Percentiles rank a stretch among this genome's conserved stretches.
Conservation (phyloP, 2,888 invertebrate genomes). For the Atherix ibis region DNA sequence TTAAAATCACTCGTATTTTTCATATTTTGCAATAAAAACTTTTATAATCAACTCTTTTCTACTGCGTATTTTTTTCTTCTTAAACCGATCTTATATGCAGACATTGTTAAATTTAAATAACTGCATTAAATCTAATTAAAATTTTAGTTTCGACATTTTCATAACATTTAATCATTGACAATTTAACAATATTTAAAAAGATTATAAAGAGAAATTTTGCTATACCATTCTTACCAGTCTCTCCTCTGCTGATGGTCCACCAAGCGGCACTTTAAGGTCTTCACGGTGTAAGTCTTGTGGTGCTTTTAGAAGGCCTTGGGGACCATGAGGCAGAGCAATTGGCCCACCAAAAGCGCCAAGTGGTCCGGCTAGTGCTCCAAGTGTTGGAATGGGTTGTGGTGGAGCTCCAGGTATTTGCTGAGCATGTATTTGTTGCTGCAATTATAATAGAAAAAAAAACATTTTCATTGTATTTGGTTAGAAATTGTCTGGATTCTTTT, state of each 20-base stretch:
- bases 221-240: constrained; percentile 39
- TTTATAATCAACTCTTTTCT: no score
- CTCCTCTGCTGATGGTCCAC: constrained; percentile 42
- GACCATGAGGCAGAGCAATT: constrained; percentile 32
- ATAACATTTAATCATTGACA: no score
- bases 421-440: constrained; percentile 81
- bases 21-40: no score
- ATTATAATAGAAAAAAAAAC: constrained; percentile 7
- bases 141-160: no score
- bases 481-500: no score
- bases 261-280: constrained; percentile 32
- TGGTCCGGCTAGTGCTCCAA: constrained; percentile 31
- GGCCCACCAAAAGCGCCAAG: constrained; percentile 32
- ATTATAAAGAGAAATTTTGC: no score
- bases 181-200: no score
- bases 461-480: not conserved
- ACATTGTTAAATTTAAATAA: no score
- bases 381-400: constrained; percentile 35
- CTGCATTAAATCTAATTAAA: no score
- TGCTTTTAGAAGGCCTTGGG: constrained; percentile 31
- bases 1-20: no score
- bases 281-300: constrained; percentile 33
- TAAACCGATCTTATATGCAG: no score
- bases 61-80: no score
- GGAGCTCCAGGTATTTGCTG: constrained; percentile 56